Evolutionary conservation across 1,140 invertebrate genomes (phyloP).

Genomic region (Aphelinus certus): DNA sequence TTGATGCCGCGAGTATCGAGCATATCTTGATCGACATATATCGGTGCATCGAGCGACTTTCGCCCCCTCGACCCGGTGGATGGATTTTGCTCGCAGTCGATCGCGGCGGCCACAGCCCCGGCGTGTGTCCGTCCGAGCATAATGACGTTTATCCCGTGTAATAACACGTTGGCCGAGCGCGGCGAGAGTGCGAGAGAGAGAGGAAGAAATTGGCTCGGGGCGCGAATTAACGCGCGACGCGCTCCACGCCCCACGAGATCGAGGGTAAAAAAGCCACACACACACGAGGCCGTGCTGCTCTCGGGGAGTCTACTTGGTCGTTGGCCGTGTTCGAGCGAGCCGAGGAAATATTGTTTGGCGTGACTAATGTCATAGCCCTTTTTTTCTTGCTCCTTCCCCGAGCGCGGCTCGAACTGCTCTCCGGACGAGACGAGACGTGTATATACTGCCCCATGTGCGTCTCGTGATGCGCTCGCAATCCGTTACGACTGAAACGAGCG

Average conservation of each 20-base stretch:
- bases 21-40: no score
- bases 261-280: not conserved
- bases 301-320: no score
- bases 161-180: conserved; percentile 34
- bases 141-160: conserved; percentile 40
- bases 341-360: not conserved
- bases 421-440: conserved; percentile 7
- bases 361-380: no score
- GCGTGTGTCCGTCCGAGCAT: not conserved
- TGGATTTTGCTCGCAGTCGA: not conserved
- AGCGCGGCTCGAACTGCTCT: conserved; percentile 5
- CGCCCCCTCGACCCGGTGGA: no score
- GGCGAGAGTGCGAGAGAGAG: no score
- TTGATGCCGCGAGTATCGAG: no score
- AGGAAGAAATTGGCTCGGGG: conserved; percentile 29
- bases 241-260: not conserved
- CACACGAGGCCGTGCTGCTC: not conserved
- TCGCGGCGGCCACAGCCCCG: no score
- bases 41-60: no score
- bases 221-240: conserved; percentile 39
- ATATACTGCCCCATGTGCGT: not conserved
- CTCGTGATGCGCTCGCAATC: conserved; percentile 13
- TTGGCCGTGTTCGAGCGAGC: not conserved
- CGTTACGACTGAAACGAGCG: not conserved
- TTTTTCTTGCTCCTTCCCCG: not conserved